Percentiles rank a stretch among this genome's conserved stretches.
Evolutionary conservation across 2,113 vertebrate species (phyloP).

Genomic region (Eulemur rufifrons): DNA sequence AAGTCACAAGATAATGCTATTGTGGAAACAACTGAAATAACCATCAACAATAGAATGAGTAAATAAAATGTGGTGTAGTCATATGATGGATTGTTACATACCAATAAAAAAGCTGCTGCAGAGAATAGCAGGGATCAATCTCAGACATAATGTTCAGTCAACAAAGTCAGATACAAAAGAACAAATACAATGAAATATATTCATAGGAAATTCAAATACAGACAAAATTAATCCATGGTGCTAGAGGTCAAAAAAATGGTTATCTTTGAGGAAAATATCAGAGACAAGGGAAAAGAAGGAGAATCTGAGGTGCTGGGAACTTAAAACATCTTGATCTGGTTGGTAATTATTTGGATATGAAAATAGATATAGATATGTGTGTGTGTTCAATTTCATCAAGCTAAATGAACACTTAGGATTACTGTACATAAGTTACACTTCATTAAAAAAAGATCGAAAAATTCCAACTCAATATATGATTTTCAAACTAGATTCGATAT

Average conservation of each 20-base stretch:
- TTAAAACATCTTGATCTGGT: background rate
- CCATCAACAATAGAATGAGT: background rate
- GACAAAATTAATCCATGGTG: background rate
- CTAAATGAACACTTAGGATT: background rate
- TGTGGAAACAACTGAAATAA: background rate
- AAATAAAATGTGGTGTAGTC: background rate
- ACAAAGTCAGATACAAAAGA: background rate
- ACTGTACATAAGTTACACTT: background rate
- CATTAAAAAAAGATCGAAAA: background rate
- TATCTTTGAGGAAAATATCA: background rate
- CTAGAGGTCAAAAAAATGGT: background rate
- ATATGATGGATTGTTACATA: background rate
- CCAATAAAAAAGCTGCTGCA: background rate
- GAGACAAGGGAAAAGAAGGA: background rate
- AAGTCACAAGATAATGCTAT: background rate
- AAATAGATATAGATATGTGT: background rate
- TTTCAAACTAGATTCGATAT: background rate
- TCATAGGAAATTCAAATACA: background rate
- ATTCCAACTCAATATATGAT: background rate
- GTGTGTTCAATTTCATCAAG: background rate
- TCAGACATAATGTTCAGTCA: background rate
- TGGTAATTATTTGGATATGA: background rate
- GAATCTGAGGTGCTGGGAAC: background rate
- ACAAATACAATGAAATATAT: background rate
- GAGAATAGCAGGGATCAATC: background rate